Conservation (phyloP, 2,113 vertebrate genomes). For the cattle (Bos taurus) region DNA sequence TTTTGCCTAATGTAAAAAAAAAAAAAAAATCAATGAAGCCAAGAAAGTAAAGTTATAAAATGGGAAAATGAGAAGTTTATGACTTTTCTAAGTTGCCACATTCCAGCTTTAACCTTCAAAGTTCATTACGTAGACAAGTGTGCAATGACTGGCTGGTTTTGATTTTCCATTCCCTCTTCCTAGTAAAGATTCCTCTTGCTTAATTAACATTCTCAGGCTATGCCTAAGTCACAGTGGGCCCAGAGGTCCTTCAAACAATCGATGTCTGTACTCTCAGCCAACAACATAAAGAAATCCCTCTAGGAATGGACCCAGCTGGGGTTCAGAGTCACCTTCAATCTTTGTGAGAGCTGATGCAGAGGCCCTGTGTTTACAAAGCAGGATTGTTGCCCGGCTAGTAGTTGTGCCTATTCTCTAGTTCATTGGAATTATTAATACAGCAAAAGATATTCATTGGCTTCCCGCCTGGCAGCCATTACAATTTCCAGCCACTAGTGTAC, state of each 20-base stretch:
- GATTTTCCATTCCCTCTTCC: neutral
- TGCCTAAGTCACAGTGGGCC: too few relatives aligned
- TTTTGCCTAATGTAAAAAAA: neutral
- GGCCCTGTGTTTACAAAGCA: fast-evolving
- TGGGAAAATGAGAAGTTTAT: neutral
- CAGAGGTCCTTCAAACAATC: neutral
- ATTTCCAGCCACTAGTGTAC: neutral
- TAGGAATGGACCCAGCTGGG: neutral
- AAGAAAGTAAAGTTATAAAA: neutral
- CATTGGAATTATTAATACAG: neutral
- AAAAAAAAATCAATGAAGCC: neutral
- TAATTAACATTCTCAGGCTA: neutral
- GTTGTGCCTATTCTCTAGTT: neutral
- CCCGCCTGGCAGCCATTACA: neutral
- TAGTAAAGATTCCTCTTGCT: neutral
- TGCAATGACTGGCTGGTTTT: neutral
- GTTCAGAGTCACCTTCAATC: neutral
- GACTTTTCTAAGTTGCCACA: neutral
- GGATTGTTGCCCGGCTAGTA: neutral
- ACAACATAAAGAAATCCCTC: neutral
- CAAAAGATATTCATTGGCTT: neutral
- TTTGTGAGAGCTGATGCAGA: neutral
- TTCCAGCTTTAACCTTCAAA: neutral
- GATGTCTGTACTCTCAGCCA: neutral
- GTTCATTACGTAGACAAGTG: neutral